These are phyloP conservation scores for Drosophila lini DNA, from an alignment of 1,140 invertebrate genomes.

Conservation along the genomic window DNA sequence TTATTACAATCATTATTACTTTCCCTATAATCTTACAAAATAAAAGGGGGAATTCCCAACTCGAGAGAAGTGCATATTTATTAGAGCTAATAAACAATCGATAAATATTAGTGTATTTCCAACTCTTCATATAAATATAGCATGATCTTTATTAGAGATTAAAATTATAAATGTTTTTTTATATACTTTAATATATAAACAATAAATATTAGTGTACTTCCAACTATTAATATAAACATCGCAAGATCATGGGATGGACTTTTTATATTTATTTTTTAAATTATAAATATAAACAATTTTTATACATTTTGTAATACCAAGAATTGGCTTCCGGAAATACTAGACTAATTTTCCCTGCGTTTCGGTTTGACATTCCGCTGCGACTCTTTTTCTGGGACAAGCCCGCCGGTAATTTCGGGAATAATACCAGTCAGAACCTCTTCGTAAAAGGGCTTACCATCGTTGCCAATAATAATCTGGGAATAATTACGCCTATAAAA, in stretches of 20 bases:
- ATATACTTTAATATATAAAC: too few relatives aligned
- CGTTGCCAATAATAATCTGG: constrained; percentile 2
- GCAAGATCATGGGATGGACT: background rate
- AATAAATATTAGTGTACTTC: background rate
- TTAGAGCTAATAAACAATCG: background rate
- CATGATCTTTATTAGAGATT: too few relatives aligned
- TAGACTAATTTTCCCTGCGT: background rate
- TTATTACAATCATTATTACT: too few relatives aligned
- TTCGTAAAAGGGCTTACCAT: constrained; percentile 1
- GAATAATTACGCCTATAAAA: background rate
- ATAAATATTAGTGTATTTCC: background rate
- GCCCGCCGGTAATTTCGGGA: too few relatives aligned
- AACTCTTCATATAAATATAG: background rate
- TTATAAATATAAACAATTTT: constrained; percentile 6
- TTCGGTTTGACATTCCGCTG: background rate
- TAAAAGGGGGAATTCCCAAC: constrained; percentile 1
- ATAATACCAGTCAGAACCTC: background rate
- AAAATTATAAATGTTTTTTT: too few relatives aligned
- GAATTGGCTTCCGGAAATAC: too few relatives aligned
- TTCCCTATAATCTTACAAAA: background rate
- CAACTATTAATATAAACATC: background rate
- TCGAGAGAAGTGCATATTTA: background rate
- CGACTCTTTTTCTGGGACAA: background rate
- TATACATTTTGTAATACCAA: background rate
- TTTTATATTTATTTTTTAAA: background rate